Conservation (phyloP, 2,797 vertebrate genomes). For the Philypnodon macrostomus region DNA sequence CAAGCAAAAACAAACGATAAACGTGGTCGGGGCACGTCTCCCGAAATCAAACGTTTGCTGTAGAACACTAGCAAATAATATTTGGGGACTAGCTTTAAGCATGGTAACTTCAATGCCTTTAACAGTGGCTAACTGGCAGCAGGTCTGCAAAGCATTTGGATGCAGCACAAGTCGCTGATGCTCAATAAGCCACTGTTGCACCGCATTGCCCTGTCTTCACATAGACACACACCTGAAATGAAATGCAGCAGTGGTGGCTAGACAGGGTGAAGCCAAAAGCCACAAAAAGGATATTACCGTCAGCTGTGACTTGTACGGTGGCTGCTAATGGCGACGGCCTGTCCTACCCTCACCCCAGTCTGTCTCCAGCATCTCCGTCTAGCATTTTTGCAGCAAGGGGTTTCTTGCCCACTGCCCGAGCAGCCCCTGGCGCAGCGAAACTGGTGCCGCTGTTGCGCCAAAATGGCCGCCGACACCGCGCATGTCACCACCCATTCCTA, state of each 20-base stretch:
- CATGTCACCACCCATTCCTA: slow-evolving; percentile 71
- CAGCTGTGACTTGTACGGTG: slow-evolving; percentile 51
- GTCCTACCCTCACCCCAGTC: slow-evolving; percentile 71
- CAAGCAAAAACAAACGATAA: slow-evolving; percentile 7
- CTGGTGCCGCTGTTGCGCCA: slow-evolving; percentile 78
- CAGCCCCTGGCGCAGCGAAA: slow-evolving; percentile 80
- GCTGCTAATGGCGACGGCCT: slow-evolving; percentile 76
- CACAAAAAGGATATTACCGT: slow-evolving; percentile 65
- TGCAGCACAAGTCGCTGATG: slow-evolving; percentile 23
- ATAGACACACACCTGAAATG: slow-evolving; percentile 18
- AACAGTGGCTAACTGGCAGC: slow-evolving; percentile 1
- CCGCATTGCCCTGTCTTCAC: slow-evolving; percentile 23
- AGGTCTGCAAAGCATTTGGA: slow-evolving; percentile 17
- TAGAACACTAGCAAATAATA: not conserved
- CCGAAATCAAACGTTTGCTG: slow-evolving; percentile 3
- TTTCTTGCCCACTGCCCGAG: slow-evolving; percentile 45
- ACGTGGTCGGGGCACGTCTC: slow-evolving; percentile 35
- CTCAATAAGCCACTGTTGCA: slow-evolving; percentile 37
- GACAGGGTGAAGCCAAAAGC: not conserved
- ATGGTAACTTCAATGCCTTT: slow-evolving; percentile 9
- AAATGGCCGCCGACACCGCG: slow-evolving; percentile 78
- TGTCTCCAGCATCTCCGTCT: slow-evolving; percentile 72
- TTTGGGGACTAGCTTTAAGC: not conserved
- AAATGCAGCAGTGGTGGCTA: slow-evolving; percentile 16
- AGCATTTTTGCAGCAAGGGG: slow-evolving; percentile 70